Percentiles rank a stretch among this genome's conserved stretches.
Conservation (phyloP, 2,113 vertebrate species). For the Etheostoma cragini region DNA sequence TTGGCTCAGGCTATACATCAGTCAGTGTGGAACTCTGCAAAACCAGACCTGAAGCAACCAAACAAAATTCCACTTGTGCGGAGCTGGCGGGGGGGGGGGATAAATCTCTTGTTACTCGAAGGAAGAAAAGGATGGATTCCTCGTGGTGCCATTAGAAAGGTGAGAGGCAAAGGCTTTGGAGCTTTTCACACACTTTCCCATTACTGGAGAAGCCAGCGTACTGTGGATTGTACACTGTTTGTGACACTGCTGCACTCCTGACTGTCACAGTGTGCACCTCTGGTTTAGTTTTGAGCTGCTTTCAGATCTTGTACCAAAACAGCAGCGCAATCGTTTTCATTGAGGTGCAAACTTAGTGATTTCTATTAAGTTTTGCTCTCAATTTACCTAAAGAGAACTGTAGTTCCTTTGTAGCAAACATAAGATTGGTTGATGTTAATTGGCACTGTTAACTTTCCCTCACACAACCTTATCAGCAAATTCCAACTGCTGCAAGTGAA, state of each 20-base stretch:
- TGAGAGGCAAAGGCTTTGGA: constrained; percentile 15
- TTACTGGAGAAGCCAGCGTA: background rate
- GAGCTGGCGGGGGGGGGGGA: background rate
- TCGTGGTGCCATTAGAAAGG: constrained; percentile 38
- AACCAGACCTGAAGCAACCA: constrained; percentile 45
- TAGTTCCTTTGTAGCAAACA: constrained; percentile 12
- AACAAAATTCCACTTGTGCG: constrained; percentile 26
- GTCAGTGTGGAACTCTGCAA: constrained; percentile 22
- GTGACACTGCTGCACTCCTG: constrained; percentile 24
- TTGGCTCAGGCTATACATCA: constrained; percentile 35
- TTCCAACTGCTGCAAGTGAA: constrained; percentile 34
- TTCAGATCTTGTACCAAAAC: constrained; percentile 31
- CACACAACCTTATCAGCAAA: constrained; percentile 49
- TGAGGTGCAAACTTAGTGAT: constrained; percentile 61
- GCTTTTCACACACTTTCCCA: constrained; percentile 24
- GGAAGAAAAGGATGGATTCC: constrained; percentile 35
- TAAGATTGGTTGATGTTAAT: constrained; percentile 29
- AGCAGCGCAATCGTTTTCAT: constrained; percentile 4
- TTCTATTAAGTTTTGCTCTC: constrained; percentile 25
- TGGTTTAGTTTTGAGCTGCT: constrained; percentile 7
- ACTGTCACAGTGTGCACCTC: background rate
- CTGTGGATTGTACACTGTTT: constrained; percentile 21
- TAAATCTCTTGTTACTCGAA: constrained; percentile 25
- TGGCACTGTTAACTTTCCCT: constrained; percentile 35
- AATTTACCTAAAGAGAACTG: constrained; percentile 17